Evolutionary conservation across 1,140 invertebrate species (phyloP), one percentile per base, ranked within the genome.

Genomic region (Pararge aegeria): DNA sequence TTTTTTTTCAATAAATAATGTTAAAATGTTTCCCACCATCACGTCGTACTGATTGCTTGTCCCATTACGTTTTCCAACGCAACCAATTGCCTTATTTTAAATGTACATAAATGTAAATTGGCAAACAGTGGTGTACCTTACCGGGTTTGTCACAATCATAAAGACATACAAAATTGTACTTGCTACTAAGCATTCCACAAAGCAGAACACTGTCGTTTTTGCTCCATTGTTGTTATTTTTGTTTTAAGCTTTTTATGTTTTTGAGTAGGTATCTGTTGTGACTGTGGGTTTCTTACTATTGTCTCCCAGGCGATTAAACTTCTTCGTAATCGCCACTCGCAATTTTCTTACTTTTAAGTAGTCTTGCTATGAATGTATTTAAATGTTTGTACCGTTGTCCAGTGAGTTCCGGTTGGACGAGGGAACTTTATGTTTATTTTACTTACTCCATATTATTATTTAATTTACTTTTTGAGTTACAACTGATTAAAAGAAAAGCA

Each of bases 361-460:
- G 80, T 77, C 76, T 83, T 78, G 78, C 74, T 83, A 80, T 87
- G 73, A 77, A 75, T 87, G 81, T 87, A 68, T 77, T 83, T 78
- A 72, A 53, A 73, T 81, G 69, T 81, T 76, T 86, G 69, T 83
- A 72, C 42, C 57, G 62, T 75, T 79, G 69, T 83, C 67, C 70
- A 70, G 66, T 75, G 64, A 77, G 66, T 74, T 82, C 70, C 73
- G 58, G 61, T 70, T 73, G 60, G 69, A 77, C 65, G 64, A 64
- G 66, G 71, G 73, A 77, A 74, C 65, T 75, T 19, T 19, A 72
- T 64, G 16, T 66, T 69, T 75, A 66, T 34, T 56, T 48, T 72
- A 66, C 64, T 59, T 30, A 65, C 66, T 63, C 51, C 46, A 16
- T 67, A 50, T 63, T 63, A 63, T 42, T 30, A 30, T 64, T 53